Percentiles rank a stretch among this genome's conserved stretches.
Conservation (phyloP, 2,113 vertebrate genomes). For the Myxocyprinus asiaticus region DNA sequence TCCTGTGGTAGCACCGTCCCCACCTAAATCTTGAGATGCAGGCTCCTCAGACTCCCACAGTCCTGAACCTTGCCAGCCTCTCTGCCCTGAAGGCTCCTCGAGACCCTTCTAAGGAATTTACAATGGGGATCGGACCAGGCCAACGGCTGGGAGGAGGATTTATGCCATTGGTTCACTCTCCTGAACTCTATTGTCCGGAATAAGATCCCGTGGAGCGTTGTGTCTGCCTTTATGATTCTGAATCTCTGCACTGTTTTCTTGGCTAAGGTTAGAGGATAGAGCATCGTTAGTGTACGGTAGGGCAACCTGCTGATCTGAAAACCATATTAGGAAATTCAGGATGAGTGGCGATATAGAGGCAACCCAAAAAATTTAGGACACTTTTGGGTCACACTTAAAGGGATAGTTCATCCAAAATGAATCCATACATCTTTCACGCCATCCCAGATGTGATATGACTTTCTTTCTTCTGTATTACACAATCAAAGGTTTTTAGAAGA, state of each 20-base stretch:
- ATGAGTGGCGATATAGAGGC: too few relatives aligned
- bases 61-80: slow-evolving; percentile 68
- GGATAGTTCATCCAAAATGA: too few relatives aligned
- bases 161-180: slow-evolving; percentile 74
- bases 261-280: slow-evolving; percentile 62
- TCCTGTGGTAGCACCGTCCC: slow-evolving; percentile 59
- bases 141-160: slow-evolving; percentile 81
- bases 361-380: too few relatives aligned
- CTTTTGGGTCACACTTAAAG: too few relatives aligned
- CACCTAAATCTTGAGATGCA: slow-evolving; percentile 73
- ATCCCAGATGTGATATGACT: too few relatives aligned
- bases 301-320: background rate
- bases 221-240: slow-evolving; percentile 78
- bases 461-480: too few relatives aligned
- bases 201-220: slow-evolving; percentile 72
- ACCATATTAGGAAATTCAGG: slow-evolving; percentile 5
- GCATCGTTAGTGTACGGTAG: slow-evolving; percentile 6
- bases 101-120: slow-evolving; percentile 77
- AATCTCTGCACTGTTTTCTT: slow-evolving; percentile 64
- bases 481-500: too few relatives aligned
- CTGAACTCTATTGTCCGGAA: slow-evolving; percentile 68
- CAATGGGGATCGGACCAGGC: slow-evolving; percentile 75
- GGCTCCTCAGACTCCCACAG: slow-evolving; percentile 69
- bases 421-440: too few relatives aligned
- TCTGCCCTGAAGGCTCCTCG: slow-evolving; percentile 70